Percentiles rank a stretch among this genome's conserved stretches.
These are phyloP conservation scores for Condylura cristata DNA, from an alignment of 2,113 vertebrate genomes.

Conservation along the genomic window DNA sequence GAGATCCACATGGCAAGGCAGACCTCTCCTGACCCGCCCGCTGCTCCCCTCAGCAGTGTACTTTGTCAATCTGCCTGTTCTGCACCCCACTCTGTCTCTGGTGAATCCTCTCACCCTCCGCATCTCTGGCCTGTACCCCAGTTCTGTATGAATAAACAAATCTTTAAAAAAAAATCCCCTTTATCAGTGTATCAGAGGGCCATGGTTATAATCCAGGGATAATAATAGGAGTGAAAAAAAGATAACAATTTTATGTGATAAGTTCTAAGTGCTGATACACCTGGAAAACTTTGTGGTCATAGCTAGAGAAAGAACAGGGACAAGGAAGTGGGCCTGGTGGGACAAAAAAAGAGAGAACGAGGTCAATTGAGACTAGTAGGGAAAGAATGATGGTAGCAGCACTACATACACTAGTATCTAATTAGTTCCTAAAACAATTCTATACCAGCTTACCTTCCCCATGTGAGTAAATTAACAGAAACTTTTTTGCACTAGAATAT, in stretches of 20 bases:
- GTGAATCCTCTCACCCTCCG: no score
- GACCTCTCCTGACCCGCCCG: no score
- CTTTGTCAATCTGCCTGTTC: no score
- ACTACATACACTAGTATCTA: background rate
- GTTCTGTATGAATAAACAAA: no score
- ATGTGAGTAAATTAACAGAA: background rate
- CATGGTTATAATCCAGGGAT: background rate
- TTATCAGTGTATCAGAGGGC: background rate
- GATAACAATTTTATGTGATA: background rate
- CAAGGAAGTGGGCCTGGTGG: background rate
- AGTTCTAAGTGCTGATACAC: background rate
- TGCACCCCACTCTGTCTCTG: no score
- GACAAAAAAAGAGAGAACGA: background rate
- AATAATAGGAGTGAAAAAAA: constrained; percentile 14
- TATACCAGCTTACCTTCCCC: background rate
- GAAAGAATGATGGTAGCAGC: background rate
- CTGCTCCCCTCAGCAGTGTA: no score
- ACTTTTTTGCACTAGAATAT: background rate
- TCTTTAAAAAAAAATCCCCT: background rate
- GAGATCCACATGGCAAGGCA: no score
- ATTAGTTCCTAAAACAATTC: background rate
- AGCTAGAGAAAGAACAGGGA: background rate
- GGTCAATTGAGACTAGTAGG: background rate
- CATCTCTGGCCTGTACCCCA: no score
- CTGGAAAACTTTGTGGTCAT: background rate